Base-by-base conservation (phyloP, 1,140 invertebrate species). In the Habropoda laboriosa region DNA sequence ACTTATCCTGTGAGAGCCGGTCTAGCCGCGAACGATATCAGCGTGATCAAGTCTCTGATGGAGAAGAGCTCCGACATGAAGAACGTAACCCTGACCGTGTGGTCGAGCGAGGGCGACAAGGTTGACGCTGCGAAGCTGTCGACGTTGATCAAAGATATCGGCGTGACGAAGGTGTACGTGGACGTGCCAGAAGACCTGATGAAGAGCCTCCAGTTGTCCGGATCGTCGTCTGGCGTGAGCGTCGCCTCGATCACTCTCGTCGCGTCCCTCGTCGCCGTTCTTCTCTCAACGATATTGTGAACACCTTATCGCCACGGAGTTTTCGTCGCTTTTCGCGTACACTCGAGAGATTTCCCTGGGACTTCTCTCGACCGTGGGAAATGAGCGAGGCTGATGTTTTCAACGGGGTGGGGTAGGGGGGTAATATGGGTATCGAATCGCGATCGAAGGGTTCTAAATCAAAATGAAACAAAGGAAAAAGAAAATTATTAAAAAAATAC, bases 1-100 rank as follows among this genome's bases (percentile, higher is more conserved):
- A 98, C 97, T 4, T 98, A 98, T 89, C 96, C 97, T 0, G 95
- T 98, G 27, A 94, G 97, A 76, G 96, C 97, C 32, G 95, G 95
- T 49, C 90, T 96, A 30, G 95, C 96, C 0, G 95, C 95, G 0
- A 94, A 96, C 79, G 96, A 96, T 51, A 88, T 91, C 49, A 87
- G 93, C 0, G 89, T 93, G 1, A 87, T 97, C 4, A 86, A 94
- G 32, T 88, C 89, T 21, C 91, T 96, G 7, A 83, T 95, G 4
- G 87, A 93, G 1, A 91, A 93, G 58, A 93, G 92, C 0, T 89
- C 92, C 0, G 85, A 38, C 0, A 35, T 75, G 27, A 87, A 92
- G 0, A 89, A 91, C 6, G 70, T 89, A 51, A 96, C 96, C 0
- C 89, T 97, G 51, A 97, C 96, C 0, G 94, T 97, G 58, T 97